Base-by-base conservation (phyloP, 2,888 invertebrate species). In the Orthonychiurus folsomi region DNA sequence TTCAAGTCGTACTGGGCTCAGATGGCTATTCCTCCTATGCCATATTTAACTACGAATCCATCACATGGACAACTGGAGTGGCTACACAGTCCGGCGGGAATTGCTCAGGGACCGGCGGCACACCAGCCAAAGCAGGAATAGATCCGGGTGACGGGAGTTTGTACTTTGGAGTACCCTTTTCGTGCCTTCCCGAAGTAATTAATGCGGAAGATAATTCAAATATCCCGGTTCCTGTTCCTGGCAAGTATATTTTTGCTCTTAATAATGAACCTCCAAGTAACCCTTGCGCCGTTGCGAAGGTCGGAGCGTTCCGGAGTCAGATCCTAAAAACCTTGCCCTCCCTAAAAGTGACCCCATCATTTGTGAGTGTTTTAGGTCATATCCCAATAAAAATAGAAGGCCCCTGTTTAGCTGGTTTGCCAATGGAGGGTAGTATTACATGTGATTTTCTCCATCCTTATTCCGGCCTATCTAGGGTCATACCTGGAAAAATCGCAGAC, bases 221-320 rank as follows among this genome's bases (percentile, higher is more conserved):
- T 50, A 54, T 66, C 20, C 26, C 55, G n/a, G n/a, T n/a, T n/a
- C n/a, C n/a, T n/a, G n/a, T n/a, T n/a, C 59, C 62, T 12, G 68
- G 68, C 5, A 64, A 63, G 56, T 68, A 64, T 62, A 63, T 66
- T 5, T 68, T 67, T n/a, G n/a, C n/a, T n/a, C n/a, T n/a, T n/a
- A n/a, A n/a, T n/a, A n/a, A n/a, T n/a, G n/a, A n/a, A n/a, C n/a
- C n/a, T n/a, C n/a, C n/a, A n/a, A n/a, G n/a, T n/a, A n/a, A n/a
- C n/a, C n/a, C n/a, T n/a, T n/a, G n/a, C n/a, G n/a, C n/a, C n/a
- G n/a, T n/a, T n/a, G n/a, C n/a, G n/a, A n/a, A n/a, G n/a, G n/a
- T n/a, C n/a, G n/a, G n/a, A n/a, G n/a, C n/a, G n/a, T n/a, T n/a
- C n/a, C n/a, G n/a, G n/a, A n/a, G n/a, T n/a, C n/a, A n/a, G n/a